Evolutionary conservation across 2,797 vertebrate species (phyloP), one percentile per base, ranked within the genome.

Genomic region (Rhyacichthys aspro): DNA sequence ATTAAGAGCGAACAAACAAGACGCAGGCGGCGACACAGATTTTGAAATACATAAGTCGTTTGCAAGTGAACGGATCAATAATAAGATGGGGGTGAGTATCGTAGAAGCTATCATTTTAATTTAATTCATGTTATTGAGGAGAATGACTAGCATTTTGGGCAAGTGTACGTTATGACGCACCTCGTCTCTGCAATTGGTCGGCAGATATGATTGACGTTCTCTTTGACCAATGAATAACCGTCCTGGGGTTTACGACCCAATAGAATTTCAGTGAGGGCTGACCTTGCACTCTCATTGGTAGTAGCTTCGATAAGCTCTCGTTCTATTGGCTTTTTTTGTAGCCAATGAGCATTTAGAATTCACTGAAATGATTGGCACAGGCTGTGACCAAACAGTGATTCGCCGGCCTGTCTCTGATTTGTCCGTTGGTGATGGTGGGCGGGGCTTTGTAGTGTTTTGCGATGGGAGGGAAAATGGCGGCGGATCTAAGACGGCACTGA

Each of bases 381-480:
- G 12, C 42, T 11, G 36, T 0, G 61, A 42, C 85, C 83, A 88
- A 88, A 89, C 14, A 57, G 8, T 32, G 19, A 3, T 9, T 28
- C 23, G 8, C 8, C 0, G 1, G 43, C 16, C 0, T 33, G 3
- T 15, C 55, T 28, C 50, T 65, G 70, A 78, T 74, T 86, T 67
- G 76, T 16, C 50, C 34, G 3, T 1, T 39, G 34, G 36, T 33
- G n/a, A 48, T 60, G 73, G 70, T 69, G 61, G 87, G 90, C 76
- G 88, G 84, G 78, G 18, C 7, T 8, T 61, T 11, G 75, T 79
- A 56, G 82, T 91, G 90, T 92, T 92, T 93, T 90, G 90, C 93
- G 91, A 90, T 90, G 68, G 90, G 87, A 83, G 87, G 88, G 90
- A 95, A 95, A 94, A 95, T 95, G 94, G 94, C 94, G 94, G 93